Conservation (phyloP, 1,140 invertebrate genomes). For the Trachymyrmex septentrionalis region DNA sequence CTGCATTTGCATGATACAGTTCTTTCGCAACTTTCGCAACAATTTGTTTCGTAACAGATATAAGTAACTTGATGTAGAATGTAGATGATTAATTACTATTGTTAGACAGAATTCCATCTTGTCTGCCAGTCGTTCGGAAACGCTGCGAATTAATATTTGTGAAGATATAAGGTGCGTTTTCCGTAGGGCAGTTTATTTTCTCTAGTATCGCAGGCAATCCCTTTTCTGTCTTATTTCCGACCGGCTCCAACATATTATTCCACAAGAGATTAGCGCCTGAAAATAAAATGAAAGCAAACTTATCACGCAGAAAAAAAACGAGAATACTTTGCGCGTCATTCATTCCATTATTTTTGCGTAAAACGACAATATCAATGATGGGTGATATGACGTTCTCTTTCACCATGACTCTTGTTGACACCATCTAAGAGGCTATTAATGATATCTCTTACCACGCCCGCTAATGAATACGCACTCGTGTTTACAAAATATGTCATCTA, state of each 20-base stretch:
- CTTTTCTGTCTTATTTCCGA: conserved; percentile 89
- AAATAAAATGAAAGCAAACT: conserved; percentile 45
- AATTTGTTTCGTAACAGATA: no score
- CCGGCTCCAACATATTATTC: conserved; percentile 91
- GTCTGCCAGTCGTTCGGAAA: conserved; percentile 86
- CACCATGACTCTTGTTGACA: conserved; percentile 46
- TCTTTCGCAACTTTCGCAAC: not conserved
- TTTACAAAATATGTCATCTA: conserved; percentile 11
- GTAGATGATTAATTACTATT: not conserved
- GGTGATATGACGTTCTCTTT: not conserved
- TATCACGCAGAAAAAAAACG: not conserved
- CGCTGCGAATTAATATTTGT: conserved; percentile 89
- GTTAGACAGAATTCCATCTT: conserved; percentile 75
- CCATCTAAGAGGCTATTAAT: conserved; percentile 11
- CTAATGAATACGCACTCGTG: not conserved
- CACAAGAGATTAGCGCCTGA: conserved; percentile 90
- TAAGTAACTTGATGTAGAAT: no score
- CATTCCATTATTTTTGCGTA: not conserved
- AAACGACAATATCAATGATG: not conserved
- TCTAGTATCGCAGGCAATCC: conserved; percentile 88
- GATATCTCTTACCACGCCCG: not conserved
- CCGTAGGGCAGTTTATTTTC: conserved; percentile 88
- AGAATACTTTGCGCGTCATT: not conserved
- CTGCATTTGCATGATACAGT: no score
- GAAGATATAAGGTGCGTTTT: conserved; percentile 89